These are phyloP conservation scores for Cryptotermes secundus DNA, from an alignment of 1,140 invertebrate genomes.

Conservation along the genomic window DNA sequence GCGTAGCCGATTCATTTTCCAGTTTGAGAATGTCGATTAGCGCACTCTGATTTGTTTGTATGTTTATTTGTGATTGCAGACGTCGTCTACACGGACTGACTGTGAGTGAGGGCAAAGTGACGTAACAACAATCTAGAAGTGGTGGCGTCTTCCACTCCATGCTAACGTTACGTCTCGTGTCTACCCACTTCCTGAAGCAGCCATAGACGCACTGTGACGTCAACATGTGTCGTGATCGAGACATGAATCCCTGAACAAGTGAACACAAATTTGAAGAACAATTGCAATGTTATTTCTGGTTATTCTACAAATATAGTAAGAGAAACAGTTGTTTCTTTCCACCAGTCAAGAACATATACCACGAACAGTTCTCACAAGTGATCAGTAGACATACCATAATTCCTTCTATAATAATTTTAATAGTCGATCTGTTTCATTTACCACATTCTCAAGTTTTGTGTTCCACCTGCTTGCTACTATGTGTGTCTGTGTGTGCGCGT, in stretches of 20 bases:
- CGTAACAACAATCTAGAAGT: neutral
- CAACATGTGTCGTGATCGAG: slow-evolving; percentile 68
- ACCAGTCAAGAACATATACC: neutral
- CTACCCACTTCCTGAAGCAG: slow-evolving; percentile 83
- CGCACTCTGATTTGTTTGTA: neutral
- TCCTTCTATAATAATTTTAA: neutral
- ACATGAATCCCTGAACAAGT: slow-evolving; percentile 61
- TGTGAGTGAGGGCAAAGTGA: neutral
- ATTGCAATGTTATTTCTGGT: neutral
- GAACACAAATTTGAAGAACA: neutral
- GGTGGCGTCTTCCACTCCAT: slow-evolving; percentile 49
- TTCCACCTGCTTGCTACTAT: neutral
- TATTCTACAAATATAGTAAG: neutral
- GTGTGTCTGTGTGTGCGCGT: neutral
- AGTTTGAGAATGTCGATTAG: too few species aligned
- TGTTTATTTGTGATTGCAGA: neutral
- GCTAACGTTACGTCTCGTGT: slow-evolving; percentile 84
- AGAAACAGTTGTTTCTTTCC: neutral
- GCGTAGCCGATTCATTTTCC: too few species aligned
- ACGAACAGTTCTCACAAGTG: neutral
- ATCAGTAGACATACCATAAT: neutral
- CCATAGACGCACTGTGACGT: slow-evolving; percentile 66
- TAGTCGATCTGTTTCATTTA: neutral
- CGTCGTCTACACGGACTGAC: neutral
- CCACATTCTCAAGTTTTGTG: neutral